phyloP scores from a whole-genome alignment of 1,140 invertebrate species.

The Neoseiulus cucumeris region DNA sequence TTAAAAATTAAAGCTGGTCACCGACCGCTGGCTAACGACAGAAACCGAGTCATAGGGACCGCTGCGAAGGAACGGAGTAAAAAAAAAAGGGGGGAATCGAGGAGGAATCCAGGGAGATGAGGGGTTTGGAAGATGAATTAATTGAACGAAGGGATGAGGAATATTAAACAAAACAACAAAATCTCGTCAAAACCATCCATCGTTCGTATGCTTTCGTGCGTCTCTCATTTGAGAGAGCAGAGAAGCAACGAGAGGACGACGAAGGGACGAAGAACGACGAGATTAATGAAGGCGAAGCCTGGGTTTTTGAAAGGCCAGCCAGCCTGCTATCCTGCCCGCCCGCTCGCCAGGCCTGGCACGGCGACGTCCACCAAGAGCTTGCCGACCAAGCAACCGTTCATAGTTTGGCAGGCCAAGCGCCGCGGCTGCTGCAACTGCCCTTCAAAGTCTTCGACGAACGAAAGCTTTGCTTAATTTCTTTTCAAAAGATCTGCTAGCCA shows the following conservation, averaged over 20 bases:
- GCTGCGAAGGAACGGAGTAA: neutral
- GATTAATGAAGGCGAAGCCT: constrained; percentile 1
- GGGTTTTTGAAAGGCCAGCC: too few relatives aligned
- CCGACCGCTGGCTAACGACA: too few relatives aligned
- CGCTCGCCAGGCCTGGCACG: too few relatives aligned
- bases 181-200: constrained; percentile 12
- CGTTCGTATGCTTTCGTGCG: neutral
- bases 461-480: constrained; percentile 8
- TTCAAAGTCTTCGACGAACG: neutral
- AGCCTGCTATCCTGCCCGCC: too few relatives aligned
- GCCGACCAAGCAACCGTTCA: too few relatives aligned
- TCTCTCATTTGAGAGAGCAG: too few relatives aligned
- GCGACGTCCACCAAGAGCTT: too few relatives aligned
- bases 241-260: too few relatives aligned
- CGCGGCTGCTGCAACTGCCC: too few relatives aligned
- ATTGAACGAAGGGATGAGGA: neutral
- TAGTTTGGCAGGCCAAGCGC: too few relatives aligned
- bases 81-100: neutral
- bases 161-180: constrained; percentile 12
- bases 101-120: neutral
- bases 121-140: neutral
- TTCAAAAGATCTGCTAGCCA: neutral
- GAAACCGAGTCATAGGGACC: too few relatives aligned
- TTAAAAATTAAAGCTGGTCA: too few relatives aligned
- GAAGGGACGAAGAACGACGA: neutral